Evolutionary conservation across 2,888 invertebrate genomes (phyloP).

Genomic region (Apodemia zela): DNA sequence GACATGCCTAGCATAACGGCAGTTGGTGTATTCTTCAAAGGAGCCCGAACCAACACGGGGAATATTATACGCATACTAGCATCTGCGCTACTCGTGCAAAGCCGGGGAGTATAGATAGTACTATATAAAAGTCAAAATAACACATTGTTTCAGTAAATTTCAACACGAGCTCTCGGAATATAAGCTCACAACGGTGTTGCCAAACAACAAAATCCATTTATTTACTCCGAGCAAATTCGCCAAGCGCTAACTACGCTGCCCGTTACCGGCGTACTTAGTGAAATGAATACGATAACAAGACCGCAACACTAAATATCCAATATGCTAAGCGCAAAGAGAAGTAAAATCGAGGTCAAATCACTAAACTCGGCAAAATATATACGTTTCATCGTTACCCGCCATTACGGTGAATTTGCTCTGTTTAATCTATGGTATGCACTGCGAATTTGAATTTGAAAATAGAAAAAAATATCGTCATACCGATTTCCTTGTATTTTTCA

Average conservation of each 20-base stretch:
- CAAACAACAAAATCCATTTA: conserved; percentile 36
- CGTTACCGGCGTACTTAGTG: conserved; percentile 49
- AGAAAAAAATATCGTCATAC: no score
- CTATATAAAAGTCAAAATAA: no score
- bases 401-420: neutral
- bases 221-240: conserved; percentile 40
- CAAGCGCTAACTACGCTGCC: conserved; percentile 37
- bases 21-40: no score
- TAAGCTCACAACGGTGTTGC: neutral
- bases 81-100: no score
- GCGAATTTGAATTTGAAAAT: neutral
- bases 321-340: conserved; percentile 26
- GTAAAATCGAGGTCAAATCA: conserved; percentile 6
- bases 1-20: no score
- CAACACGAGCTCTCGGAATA: neutral
- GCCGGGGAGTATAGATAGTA: no score
- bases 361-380: neutral
- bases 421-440: neutral
- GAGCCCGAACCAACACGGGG: no score
- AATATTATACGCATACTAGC: no score
- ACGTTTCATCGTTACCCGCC: neutral
- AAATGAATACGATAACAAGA: conserved; percentile 59
- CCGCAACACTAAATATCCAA: conserved; percentile 33
- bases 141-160: neutral
- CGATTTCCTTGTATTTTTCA: no score